Conservation (phyloP, 2,113 vertebrate species). For the Passer domesticus region DNA sequence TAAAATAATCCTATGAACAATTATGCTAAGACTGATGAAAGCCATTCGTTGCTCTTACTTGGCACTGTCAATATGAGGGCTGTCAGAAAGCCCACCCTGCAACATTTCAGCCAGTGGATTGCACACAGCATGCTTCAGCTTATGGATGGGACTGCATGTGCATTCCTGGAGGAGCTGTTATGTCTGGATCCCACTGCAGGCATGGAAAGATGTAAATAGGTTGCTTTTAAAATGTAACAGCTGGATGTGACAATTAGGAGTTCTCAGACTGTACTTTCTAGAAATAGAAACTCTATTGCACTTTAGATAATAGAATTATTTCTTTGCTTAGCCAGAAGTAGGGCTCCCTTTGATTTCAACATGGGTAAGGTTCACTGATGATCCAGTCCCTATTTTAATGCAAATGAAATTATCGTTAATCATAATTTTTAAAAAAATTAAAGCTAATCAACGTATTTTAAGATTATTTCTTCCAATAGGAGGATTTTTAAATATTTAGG, state of each 20-base stretch:
- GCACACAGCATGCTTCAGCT: neutral
- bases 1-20: slow-evolving; percentile 20
- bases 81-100: neutral
- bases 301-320: neutral
- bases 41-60: neutral
- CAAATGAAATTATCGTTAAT: neutral
- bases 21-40: slow-evolving; percentile 34
- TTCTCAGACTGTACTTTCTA: neutral
- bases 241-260: neutral
- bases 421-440: neutral
- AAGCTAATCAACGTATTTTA: neutral
- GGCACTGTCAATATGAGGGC: neutral
- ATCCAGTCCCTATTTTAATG: neutral
- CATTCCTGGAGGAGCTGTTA: neutral
- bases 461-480: neutral
- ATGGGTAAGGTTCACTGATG: neutral
- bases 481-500: neutral
- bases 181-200: neutral
- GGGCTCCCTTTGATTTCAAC: neutral
- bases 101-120: neutral
- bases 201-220: neutral
- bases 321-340: neutral
- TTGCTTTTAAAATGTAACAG: slow-evolving; percentile 6
- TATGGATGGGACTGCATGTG: neutral
- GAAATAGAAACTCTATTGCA: neutral